Base-by-base conservation (phyloP, 1,140 invertebrate genomes). In the Calycopis cecrops region DNA sequence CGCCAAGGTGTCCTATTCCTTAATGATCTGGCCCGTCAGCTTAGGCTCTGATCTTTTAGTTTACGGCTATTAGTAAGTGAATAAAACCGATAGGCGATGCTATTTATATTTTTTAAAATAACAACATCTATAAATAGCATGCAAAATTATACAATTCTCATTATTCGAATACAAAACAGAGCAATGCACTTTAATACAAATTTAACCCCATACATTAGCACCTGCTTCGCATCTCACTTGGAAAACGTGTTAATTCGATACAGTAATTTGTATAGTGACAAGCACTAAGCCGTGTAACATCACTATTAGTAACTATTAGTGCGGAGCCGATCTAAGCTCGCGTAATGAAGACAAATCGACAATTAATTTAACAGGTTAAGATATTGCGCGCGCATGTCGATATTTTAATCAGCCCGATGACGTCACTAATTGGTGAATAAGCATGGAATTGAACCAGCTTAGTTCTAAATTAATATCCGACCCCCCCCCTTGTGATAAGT, bases 321-420 rank as follows among this genome's bases (percentile, higher is more conserved):
- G 55, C 53, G 61, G 63, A 77, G 63, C 73, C 64, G 59, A 53
- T 67, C 66, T 69, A 69, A 73, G 73, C 69, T 53, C 51, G 52
- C 42, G 17, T 78, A 82, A 80, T 82, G 75, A 75, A 76, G 79
- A 82, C 70, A 79, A 82, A 82, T 77, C 67, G 79, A 72, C 67
- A 65, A 77, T 82, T 82, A 79, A 82, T 70, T 79, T 77, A 79
- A 77, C 79, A 82, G 79, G 79, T 82, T 78, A 73, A 61, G 65
- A 52, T 55, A 52, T 63, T 63, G 61, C 50, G 60, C 52, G 55
- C 44, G 44, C 35, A 47, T 33, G 57, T 69, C 63, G 66, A 69
- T 73, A 71, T 67, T 67, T 65, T 64, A 62, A 58, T 63, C 55
- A 48, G 35, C 38, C 53, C 50, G 42, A 33, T 54, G 42, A 56